Percentiles rank a stretch among this genome's conserved stretches.
These are phyloP conservation scores for Hestina assimilis DNA, from an alignment of 1,140 invertebrate species.

Conservation along the genomic window DNA sequence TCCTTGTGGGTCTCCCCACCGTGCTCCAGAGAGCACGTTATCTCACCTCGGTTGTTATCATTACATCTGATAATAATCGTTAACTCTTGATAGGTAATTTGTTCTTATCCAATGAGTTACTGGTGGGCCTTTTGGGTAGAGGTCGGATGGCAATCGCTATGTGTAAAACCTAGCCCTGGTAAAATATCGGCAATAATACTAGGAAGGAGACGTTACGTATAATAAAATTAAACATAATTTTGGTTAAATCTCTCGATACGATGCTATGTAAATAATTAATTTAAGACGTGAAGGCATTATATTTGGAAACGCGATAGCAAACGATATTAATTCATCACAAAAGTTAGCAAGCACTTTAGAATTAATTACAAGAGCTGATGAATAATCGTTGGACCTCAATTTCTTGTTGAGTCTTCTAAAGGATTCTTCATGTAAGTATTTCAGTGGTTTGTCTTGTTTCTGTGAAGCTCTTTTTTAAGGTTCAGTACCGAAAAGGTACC, in stretches of 20 bases:
- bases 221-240: neutral
- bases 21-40: no score
- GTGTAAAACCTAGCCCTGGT: no score
- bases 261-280: constrained; percentile 6
- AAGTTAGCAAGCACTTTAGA: constrained; percentile 28
- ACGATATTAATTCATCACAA: constrained; percentile 31
- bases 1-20: no score
- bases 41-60: no score
- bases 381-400: constrained; percentile 13
- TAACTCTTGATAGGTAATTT: no score
- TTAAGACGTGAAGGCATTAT: constrained; percentile 19
- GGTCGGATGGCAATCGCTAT: no score
- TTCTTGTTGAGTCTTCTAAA: neutral
- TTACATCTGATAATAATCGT: no score
- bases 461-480: no score
- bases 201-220: neutral
- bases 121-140: no score
- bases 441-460: neutral
- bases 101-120: no score
- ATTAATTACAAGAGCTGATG: constrained; percentile 26
- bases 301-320: constrained; percentile 28
- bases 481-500: no score
- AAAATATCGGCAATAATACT: no score
- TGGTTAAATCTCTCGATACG: neutral
- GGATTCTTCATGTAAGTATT: neutral